These are phyloP conservation scores for Prorops nasuta DNA, from an alignment of 1,140 invertebrate genomes.

Conservation along the genomic window DNA sequence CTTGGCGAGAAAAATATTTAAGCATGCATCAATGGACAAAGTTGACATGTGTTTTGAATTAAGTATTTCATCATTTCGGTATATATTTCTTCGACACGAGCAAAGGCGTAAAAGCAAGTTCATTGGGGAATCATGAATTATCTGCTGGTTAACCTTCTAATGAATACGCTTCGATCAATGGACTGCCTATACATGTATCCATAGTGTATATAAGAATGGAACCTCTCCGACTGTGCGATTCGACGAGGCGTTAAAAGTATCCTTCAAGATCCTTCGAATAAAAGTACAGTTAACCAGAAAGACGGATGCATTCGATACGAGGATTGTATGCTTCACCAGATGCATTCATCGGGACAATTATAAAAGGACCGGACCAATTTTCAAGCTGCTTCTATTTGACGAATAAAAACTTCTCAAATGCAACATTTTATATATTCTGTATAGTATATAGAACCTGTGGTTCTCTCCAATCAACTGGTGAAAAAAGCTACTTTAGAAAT, in stretches of 20 bases:
- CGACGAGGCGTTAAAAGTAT: constrained; percentile 30
- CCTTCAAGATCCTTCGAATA: constrained; percentile 19
- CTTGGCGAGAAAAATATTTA: no score
- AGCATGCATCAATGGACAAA: background rate
- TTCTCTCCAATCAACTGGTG: no score
- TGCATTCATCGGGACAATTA: constrained; percentile 16
- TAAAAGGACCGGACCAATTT: constrained; percentile 4
- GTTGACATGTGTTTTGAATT: background rate
- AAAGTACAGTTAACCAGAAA: constrained; percentile 25
- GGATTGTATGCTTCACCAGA: constrained; percentile 4
- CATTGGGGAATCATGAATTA: constrained; percentile 18
- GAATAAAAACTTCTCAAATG: no score
- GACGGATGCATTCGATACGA: background rate
- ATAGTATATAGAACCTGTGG: no score
- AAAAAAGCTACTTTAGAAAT: no score
- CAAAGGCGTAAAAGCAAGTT: background rate
- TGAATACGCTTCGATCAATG: constrained; percentile 10
- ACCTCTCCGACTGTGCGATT: constrained; percentile 19
- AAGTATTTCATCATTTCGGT: background rate
- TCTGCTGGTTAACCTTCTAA: constrained; percentile 17
- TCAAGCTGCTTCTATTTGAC: no score
- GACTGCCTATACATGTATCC: background rate
- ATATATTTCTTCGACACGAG: background rate
- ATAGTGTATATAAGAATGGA: constrained; percentile 1
- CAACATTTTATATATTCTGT: no score